Base-by-base conservation (phyloP, 2,113 vertebrate genomes). In the Atherinomorus stipes region DNA sequence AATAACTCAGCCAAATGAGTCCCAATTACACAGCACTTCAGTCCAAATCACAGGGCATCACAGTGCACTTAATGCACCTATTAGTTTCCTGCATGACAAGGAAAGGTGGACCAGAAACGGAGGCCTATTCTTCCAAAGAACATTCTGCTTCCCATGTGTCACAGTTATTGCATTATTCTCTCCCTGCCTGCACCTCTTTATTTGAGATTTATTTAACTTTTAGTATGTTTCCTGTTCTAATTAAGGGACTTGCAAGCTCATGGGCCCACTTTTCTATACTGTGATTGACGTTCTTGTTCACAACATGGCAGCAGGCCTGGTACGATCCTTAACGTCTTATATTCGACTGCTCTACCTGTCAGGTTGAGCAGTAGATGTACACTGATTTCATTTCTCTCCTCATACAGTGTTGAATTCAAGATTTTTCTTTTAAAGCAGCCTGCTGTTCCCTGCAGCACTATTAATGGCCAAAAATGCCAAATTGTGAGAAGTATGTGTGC, bases 11-110 rank as follows among this genome's bases (percentile, higher is more conserved):
- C 80, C 61, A 92, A 92, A 92, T 92, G 86, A 90, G 76, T 79
- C 84, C 84, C 80, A 91, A 90, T 93, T 93, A 89, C 82, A 62
- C 77, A 80, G 78, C 80, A 88, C 82, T 91, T 85, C 66, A 61
- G 73, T 64, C 74, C 80, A 78, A 89, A 91, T 92, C 74, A 85
- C 74, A 81, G 67, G 75, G 86, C 80, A 49, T 71, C 66, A 81
- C 78, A 40, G 76, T 67, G 77, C 78, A 85, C 81, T 88, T 86
- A 88, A 87, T 83, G 78, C 79, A 88, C 72, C 85, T 89, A 86
- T 88, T 88, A 78, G 83, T 66, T 69, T 44, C 67, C 61, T 77
- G 78, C 86, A 71, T 75, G 73, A 60, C 34, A 40, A 44, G 72
- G 58, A 62, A 74, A 66, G 76, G 69, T 62, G 59, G 82, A 74